phyloP scores from a whole-genome alignment of 2,888 invertebrate genomes.

The Actias luna region DNA sequence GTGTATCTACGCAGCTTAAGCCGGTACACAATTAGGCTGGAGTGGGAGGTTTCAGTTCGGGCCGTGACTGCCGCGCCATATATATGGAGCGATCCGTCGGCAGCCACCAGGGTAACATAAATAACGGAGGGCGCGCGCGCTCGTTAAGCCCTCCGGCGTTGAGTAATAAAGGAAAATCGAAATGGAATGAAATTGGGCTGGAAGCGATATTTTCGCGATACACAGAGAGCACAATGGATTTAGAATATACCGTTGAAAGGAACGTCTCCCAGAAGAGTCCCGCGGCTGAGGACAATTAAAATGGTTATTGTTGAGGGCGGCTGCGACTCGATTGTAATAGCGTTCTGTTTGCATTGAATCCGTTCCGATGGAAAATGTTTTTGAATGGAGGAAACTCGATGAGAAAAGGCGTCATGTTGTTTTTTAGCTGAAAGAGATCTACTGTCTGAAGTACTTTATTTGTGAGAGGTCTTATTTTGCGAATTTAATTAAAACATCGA shows the following conservation, averaged over 20 bases:
- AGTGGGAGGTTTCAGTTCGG: constrained; percentile 68
- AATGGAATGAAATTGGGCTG: constrained; percentile 81
- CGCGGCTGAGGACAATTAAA: constrained; percentile 72
- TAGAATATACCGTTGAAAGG: constrained; percentile 71
- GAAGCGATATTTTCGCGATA: constrained; percentile 77
- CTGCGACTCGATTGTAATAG: constrained; percentile 54
- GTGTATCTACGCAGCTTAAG: constrained; percentile 70
- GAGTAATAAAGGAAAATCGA: constrained; percentile 82
- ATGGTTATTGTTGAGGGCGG: constrained; percentile 66
- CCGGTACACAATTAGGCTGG: constrained; percentile 73
- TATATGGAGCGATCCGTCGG: constrained; percentile 78
- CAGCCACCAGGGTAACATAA: constrained; percentile 80
- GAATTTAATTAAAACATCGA: constrained; percentile 65
- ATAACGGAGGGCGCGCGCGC: constrained; percentile 76
- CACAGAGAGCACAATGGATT: constrained; percentile 70
- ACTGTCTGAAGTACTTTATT: constrained; percentile 57
- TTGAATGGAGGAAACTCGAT: constrained; percentile 62
- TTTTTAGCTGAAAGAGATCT: constrained; percentile 59
- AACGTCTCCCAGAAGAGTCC: constrained; percentile 60
- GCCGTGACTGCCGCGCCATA: constrained; percentile 67
- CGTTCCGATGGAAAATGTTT: constrained; percentile 63
- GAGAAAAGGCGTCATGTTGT: constrained; percentile 58
- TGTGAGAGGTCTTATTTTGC: constrained; percentile 60
- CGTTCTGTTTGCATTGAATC: constrained; percentile 67
- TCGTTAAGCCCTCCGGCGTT: constrained; percentile 79